Evolutionary conservation across 2,888 invertebrate species (phyloP).

Genomic region (Leptothorax acervorum): DNA sequence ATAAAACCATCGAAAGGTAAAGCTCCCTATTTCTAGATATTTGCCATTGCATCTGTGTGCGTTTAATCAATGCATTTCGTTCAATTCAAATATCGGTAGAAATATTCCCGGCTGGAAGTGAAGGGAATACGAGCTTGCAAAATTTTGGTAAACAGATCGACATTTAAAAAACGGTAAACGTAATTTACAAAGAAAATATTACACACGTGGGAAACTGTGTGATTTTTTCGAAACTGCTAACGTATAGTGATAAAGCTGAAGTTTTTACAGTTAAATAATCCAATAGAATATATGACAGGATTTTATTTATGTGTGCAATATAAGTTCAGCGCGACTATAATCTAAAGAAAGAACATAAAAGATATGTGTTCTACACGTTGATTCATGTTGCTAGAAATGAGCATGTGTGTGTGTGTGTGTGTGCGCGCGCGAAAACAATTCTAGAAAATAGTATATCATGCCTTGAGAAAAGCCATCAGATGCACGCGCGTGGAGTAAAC

Average conservation of each 20-base stretch:
- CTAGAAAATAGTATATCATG: slow-evolving; percentile 34
- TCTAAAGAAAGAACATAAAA: neutral
- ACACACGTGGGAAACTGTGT: neutral
- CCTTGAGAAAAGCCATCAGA: slow-evolving; percentile 31
- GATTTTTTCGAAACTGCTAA: neutral
- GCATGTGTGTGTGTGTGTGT: neutral
- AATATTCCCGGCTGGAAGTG: neutral
- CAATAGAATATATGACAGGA: neutral
- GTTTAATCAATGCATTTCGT: slow-evolving; percentile 15
- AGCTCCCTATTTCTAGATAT: neutral
- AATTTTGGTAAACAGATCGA: neutral
- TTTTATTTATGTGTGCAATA: neutral
- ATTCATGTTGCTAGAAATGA: slow-evolving; percentile 19
- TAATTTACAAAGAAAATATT: slow-evolving; percentile 6
- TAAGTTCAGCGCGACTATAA: neutral
- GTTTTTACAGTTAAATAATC: slow-evolving; percentile 14
- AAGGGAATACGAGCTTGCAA: neutral
- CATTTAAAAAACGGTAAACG: neutral
- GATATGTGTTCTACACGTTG: slow-evolving; percentile 7
- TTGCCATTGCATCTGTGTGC: slow-evolving; percentile 2
- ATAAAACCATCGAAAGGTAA: slow-evolving; percentile 22
- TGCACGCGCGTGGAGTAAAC: neutral
- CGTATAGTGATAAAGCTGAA: neutral
- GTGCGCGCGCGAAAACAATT: slow-evolving; percentile 18
- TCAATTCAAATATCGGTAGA: slow-evolving; percentile 4